Evolutionary conservation across 53 echinoderm and acorn worm genomes (phyloP).

Genomic region (Hippasteria phrygiana): DNA sequence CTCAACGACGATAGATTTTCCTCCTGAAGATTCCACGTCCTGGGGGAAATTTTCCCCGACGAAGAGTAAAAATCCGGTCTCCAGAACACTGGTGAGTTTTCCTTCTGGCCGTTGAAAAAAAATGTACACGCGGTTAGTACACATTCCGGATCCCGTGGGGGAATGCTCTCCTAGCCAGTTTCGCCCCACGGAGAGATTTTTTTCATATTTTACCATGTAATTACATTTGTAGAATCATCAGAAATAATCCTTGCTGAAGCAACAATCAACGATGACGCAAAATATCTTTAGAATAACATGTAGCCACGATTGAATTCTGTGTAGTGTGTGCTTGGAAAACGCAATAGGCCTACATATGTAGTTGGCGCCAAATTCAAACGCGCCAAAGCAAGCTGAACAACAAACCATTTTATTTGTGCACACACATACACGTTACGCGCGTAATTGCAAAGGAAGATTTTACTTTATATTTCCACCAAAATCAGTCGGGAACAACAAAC

Average conservation of each 20-base stretch:
- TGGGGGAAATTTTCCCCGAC: slow-evolving; percentile 29
- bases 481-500: no score
- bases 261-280: neutral
- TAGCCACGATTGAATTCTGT: neutral
- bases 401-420: neutral
- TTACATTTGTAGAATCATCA: neutral
- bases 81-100: slow-evolving; percentile 49
- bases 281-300: neutral
- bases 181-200: no score
- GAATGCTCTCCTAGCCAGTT: no score
- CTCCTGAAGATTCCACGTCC: slow-evolving; percentile 36
- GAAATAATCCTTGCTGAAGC: neutral
- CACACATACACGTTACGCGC: neutral
- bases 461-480: no score
- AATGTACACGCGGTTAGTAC: no score
- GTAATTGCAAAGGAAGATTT: no score
- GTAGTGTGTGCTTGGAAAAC: neutral
- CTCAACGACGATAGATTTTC: slow-evolving; percentile 67
- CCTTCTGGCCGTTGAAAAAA: neutral
- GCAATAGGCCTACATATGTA: neutral
- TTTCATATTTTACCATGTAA: neutral
- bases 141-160: no score
- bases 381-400: slow-evolving; percentile 42
- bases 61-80: slow-evolving; percentile 48
- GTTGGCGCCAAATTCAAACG: slow-evolving; percentile 64